These are phyloP conservation scores for Sitophilus oryzae DNA, from an alignment of 1,140 invertebrate species.

Conservation along the genomic window DNA sequence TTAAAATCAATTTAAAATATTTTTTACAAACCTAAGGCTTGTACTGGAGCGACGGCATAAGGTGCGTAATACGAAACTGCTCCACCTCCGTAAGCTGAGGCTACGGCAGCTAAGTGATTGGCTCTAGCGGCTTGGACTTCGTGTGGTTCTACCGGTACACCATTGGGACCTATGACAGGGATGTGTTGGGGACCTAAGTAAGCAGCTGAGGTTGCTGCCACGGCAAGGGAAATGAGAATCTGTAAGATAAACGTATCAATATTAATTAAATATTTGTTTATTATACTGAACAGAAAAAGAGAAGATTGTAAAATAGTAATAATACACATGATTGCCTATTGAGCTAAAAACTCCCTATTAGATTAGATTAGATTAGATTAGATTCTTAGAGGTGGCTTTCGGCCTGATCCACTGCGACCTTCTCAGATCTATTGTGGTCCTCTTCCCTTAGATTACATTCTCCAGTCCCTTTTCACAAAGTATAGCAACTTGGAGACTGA, in stretches of 20 bases:
- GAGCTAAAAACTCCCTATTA: too few relatives aligned
- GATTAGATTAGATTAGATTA: too few relatives aligned
- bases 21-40: constrained; percentile 6
- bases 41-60: constrained; percentile 1
- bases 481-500: too few relatives aligned
- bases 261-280: not conserved
- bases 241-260: constrained; percentile 18
- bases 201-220: constrained; percentile 27
- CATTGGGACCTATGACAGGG: constrained; percentile 35
- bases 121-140: constrained; percentile 56
- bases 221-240: constrained; percentile 34
- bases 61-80: constrained; percentile 26
- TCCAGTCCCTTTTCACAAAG: too few relatives aligned
- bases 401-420: too few relatives aligned
- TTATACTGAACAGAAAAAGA: too few relatives aligned
- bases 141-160: constrained; percentile 48
- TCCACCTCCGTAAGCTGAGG: constrained; percentile 41
- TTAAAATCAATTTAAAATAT: too few relatives aligned
- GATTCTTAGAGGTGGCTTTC: too few relatives aligned
- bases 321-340: too few relatives aligned
- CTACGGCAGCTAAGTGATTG: constrained; percentile 51
- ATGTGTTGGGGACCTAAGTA: constrained; percentile 29
- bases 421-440: too few relatives aligned
- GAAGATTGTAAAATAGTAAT: too few relatives aligned
- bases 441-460: too few relatives aligned